These are phyloP conservation scores for Naja naja DNA, from an alignment of 2,113 vertebrate genomes.

Conservation along the genomic window DNA sequence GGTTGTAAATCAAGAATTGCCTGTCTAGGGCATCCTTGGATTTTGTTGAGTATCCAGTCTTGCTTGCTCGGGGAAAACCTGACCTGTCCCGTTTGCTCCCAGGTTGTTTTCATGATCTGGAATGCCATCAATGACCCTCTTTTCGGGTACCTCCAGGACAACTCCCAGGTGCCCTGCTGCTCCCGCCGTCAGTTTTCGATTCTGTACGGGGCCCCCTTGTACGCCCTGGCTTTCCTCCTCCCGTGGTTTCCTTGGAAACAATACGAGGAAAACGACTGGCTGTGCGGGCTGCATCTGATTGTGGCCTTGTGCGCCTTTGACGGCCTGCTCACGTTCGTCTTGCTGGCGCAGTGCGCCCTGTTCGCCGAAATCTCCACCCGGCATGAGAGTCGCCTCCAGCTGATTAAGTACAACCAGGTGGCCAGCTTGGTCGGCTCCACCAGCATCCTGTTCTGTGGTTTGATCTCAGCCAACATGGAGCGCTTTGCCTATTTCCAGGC, in stretches of 20 bases:
- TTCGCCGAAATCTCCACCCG: constrained; percentile 80
- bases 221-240: constrained; percentile 81
- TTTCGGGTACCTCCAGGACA: constrained; percentile 86
- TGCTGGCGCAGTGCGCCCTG: constrained; percentile 82
- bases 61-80: not conserved
- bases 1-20: not conserved
- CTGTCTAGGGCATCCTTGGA: not conserved
- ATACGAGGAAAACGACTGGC: constrained; percentile 80
- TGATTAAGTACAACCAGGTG: constrained; percentile 83
- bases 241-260: constrained; percentile 90
- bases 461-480: constrained; percentile 83
- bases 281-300: constrained; percentile 81
- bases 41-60: not conserved
- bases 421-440: constrained; percentile 79
- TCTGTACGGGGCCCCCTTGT: constrained; percentile 78
- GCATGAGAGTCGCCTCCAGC: constrained; percentile 73
- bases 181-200: constrained; percentile 73
- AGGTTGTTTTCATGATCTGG: constrained; percentile 90
- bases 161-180: constrained; percentile 70
- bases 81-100: not conserved
- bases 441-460: constrained; percentile 82
- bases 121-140: constrained; percentile 87
- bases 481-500: constrained; percentile 78
- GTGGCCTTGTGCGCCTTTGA: constrained; percentile 81
- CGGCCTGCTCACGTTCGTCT: constrained; percentile 79